Evolutionary conservation across 37 sponge, comb jelly and placozoan genomes (phyloP).

Genomic region (Spongilla lacustris): DNA sequence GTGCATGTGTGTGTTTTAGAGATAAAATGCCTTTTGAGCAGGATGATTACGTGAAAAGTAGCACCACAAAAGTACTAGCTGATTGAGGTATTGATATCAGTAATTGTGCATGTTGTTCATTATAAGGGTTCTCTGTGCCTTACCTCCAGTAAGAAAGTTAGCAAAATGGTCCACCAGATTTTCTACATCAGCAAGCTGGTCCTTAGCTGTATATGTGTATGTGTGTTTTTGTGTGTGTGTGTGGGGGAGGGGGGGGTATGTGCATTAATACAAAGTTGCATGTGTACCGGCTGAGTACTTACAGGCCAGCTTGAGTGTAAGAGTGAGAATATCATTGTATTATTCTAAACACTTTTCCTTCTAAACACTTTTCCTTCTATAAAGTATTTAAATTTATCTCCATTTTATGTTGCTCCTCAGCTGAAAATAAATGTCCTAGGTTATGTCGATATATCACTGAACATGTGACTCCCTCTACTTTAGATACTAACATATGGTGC

Average conservation of each 20-base stretch:
- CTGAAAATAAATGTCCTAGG: background rate
- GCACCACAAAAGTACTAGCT: background rate
- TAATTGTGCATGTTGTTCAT: background rate
- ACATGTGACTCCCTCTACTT: background rate
- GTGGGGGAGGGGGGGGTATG: no score
- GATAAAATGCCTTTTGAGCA: no score
- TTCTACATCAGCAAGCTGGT: background rate
- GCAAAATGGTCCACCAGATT: slow-evolving; percentile 5
- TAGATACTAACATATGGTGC: slow-evolving; percentile 24
- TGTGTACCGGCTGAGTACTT: slow-evolving; percentile 20
- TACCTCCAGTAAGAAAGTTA: slow-evolving; percentile 8
- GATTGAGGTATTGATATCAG: background rate
- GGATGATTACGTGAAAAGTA: background rate
- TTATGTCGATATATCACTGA: background rate
- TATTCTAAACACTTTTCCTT: background rate
- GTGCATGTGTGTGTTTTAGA: slow-evolving; percentile 35
- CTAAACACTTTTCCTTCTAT: background rate
- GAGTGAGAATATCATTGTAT: background rate
- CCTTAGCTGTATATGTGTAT: background rate
- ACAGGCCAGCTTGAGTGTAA: slow-evolving; percentile 4
- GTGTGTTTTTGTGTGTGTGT: no score
- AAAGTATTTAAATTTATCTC: background rate
- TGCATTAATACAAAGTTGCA: slow-evolving; percentile 5
- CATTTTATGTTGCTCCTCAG: background rate
- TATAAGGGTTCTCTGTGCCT: background rate